phyloP scores from a whole-genome alignment of 1,140 invertebrate genomes.

The Bombus pyrosoma region DNA sequence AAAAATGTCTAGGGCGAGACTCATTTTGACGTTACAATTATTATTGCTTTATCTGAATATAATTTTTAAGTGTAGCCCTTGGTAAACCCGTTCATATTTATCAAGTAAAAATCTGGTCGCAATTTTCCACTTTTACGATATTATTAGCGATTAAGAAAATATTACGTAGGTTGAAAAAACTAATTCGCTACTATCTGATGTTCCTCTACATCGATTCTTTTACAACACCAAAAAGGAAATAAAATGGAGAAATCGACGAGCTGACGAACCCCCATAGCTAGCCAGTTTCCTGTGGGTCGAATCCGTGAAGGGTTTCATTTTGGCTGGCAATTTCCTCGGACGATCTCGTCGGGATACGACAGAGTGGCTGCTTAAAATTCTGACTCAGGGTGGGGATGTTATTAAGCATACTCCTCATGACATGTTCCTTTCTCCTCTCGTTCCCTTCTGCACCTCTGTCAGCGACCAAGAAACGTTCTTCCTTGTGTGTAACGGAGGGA shows the following conservation, averaged over 20 bases:
- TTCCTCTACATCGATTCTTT: not conserved
- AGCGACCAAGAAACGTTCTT: not conserved
- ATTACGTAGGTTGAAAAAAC: too few species aligned
- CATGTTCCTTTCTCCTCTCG: not conserved
- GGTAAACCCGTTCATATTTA: too few species aligned
- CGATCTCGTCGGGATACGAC: conserved; percentile 1
- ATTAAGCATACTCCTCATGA: conserved; percentile 28
- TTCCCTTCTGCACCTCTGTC: not conserved
- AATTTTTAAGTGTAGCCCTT: too few species aligned
- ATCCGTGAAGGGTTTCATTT: conserved; percentile 21
- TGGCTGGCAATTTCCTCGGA: conserved; percentile 19
- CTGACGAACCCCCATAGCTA: not conserved
- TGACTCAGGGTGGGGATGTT: conserved; percentile 2
- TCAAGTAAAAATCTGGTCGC: too few species aligned
- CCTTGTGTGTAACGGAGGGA: not conserved
- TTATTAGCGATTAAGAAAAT: too few species aligned
- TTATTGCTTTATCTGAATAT: too few species aligned
- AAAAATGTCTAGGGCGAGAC: too few species aligned
- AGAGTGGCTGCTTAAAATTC: conserved; percentile 32
- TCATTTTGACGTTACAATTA: too few species aligned
- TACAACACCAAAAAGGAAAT: not conserved
- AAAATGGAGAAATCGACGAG: conserved; percentile 21
- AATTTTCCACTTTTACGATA: too few species aligned
- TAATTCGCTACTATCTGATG: too few species aligned
- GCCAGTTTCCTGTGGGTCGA: not conserved